A percentile compares a stretch with the other conserved stretches of the same genome.
phyloP scores from a whole-genome alignment of 2,888 invertebrate species.

The Campoletis raptor region DNA sequence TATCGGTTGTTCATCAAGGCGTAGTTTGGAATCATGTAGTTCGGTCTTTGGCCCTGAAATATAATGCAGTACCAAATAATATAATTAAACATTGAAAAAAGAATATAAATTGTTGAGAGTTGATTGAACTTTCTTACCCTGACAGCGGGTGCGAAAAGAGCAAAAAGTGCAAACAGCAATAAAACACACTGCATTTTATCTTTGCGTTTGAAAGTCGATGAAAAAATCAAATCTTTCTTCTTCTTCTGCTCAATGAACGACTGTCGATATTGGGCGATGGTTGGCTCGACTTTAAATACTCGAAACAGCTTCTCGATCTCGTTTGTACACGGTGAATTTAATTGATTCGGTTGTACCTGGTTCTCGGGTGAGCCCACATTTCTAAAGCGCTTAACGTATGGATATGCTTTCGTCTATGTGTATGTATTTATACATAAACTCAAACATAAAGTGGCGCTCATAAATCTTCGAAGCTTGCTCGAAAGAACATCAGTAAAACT shows the following conservation, averaged over 20 bases:
- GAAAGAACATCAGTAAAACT: constrained; percentile 35
- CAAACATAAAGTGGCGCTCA: constrained; percentile 54
- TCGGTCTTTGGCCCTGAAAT: constrained; percentile 54
- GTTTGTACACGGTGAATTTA: constrained; percentile 51
- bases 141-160: constrained; percentile 25
- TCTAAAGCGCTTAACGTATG: constrained; percentile 15
- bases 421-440: constrained; percentile 13
- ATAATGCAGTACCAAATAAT: neutral
- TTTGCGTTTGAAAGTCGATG: neutral
- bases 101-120: neutral
- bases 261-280: constrained; percentile 44
- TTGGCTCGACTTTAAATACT: constrained; percentile 67
- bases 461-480: constrained; percentile 65
- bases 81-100: neutral
- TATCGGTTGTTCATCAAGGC: constrained; percentile 27
- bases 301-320: constrained; percentile 39
- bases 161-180: constrained; percentile 41
- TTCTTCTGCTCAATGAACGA: constrained; percentile 27
- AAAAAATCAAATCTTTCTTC: neutral
- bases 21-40: constrained; percentile 45
- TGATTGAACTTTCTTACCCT: constrained; percentile 29
- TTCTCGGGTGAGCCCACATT: constrained; percentile 5
- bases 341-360: constrained; percentile 47
- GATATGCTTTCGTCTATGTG: constrained; percentile 24
- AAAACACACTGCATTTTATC: constrained; percentile 41